Evolutionary conservation across 2,113 vertebrate species (phyloP).

Genomic region (Tauraco erythrolophus): DNA sequence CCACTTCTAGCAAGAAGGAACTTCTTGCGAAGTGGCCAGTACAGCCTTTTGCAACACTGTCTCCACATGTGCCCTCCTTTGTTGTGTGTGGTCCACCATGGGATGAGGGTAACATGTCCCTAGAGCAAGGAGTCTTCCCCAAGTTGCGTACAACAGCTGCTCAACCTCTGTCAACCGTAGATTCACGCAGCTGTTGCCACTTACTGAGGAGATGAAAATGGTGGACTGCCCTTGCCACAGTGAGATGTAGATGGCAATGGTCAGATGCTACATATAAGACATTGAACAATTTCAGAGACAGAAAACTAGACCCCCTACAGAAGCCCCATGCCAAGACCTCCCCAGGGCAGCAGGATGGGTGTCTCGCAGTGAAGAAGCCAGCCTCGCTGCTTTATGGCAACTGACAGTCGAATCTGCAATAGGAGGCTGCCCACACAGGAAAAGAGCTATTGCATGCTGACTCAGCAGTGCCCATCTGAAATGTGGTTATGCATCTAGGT

Average conservation of each 20-base stretch:
- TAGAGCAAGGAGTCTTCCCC: not conserved
- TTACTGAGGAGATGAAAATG: not conserved
- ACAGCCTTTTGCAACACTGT: not conserved
- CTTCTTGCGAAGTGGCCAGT: not conserved
- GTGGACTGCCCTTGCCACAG: not conserved
- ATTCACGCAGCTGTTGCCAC: not conserved
- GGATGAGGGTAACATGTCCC: not conserved
- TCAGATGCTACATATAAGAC: not conserved
- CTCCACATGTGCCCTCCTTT: not conserved
- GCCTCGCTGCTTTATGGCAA: fast-evolving
- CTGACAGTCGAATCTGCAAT: not conserved
- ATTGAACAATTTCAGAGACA: not conserved
- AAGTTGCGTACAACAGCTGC: not conserved
- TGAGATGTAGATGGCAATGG: not conserved
- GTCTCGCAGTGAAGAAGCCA: not conserved
- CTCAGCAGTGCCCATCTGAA: not conserved
- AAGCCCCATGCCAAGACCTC: not conserved
- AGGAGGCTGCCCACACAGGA: not conserved
- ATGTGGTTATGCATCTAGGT: not conserved
- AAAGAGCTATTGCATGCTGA: fast-evolving
- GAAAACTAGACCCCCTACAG: not conserved
- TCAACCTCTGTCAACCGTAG: not conserved
- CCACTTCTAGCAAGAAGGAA: not conserved
- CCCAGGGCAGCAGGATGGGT: too few relatives aligned
- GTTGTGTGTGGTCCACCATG: not conserved